Evolutionary conservation across 2,113 vertebrate genomes (phyloP).

Genomic region (Camelus dromedarius): DNA sequence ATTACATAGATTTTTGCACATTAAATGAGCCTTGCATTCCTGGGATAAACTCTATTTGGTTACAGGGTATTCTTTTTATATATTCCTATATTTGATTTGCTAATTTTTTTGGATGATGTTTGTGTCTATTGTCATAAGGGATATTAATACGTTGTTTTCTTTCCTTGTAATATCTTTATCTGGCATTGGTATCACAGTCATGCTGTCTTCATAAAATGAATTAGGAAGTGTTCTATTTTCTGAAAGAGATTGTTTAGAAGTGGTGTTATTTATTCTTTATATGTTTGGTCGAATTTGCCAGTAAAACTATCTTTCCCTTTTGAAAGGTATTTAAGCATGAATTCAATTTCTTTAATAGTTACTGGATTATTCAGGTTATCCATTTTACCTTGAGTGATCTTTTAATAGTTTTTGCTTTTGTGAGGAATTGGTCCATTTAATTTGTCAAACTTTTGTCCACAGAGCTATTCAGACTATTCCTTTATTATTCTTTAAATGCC

Average conservation of each 20-base stretch:
- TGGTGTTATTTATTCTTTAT: conserved; percentile 5
- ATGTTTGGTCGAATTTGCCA: neutral
- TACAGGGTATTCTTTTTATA: neutral
- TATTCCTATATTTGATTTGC: conserved; percentile 4
- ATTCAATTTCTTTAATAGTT: conserved; percentile 31
- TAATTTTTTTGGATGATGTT: neutral
- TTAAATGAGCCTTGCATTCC: neutral
- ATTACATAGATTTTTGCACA: conserved; percentile 2
- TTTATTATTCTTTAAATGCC: neutral
- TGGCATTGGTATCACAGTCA: neutral
- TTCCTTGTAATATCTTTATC: neutral
- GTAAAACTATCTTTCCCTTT: conserved; percentile 38
- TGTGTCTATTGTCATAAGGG: neutral
- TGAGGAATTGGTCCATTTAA: neutral
- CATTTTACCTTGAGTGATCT: neutral
- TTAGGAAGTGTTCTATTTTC: neutral
- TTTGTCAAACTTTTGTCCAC: neutral
- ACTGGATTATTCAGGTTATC: neutral
- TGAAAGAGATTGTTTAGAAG: conserved; percentile 24
- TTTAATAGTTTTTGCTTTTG: neutral
- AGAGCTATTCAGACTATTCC: neutral
- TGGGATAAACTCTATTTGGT: neutral
- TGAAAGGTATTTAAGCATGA: neutral
- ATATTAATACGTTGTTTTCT: neutral
- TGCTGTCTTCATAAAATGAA: neutral